Percentiles rank a stretch among this genome's conserved stretches.
phyloP scores from a whole-genome alignment of 2,797 vertebrate species.

The Oryzias dopingdopingensis region DNA sequence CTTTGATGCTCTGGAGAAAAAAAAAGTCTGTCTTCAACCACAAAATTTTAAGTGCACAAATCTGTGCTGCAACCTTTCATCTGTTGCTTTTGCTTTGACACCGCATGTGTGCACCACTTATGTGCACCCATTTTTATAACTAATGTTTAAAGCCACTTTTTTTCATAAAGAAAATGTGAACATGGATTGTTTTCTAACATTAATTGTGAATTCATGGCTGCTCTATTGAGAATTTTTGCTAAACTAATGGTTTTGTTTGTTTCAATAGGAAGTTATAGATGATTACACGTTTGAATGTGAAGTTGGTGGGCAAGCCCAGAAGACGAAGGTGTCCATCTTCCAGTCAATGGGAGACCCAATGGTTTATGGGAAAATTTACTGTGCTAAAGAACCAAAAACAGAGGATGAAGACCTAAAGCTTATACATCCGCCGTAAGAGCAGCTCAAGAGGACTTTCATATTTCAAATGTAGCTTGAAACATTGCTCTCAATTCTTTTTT shows the following conservation, averaged over 20 bases:
- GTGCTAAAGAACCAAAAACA: conserved; percentile 82
- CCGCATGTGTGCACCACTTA: too few species aligned
- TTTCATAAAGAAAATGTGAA: too few species aligned
- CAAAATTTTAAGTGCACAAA: not conserved
- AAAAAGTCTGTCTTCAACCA: not conserved
- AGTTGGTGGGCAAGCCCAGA: conserved; percentile 88
- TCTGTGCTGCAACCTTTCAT: not conserved
- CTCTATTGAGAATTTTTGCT: too few species aligned
- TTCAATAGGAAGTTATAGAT: conserved; percentile 88
- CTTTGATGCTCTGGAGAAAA: not conserved
- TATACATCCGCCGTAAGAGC: conserved; percentile 90
- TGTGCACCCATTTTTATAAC: too few species aligned
- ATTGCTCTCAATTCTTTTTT: not conserved
- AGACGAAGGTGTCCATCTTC: conserved; percentile 93
- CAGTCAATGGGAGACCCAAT: conserved; percentile 93
- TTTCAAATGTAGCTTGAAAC: not conserved
- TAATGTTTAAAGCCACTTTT: too few species aligned
- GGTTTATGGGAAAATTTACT: conserved; percentile 96
- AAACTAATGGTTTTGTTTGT: not conserved
- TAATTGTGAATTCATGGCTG: too few species aligned
- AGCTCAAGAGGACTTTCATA: not conserved
- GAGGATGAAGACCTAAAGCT: conserved; percentile 86
- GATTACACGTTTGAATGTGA: conserved; percentile 98
- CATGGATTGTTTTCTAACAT: too few species aligned
- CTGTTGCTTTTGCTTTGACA: too few species aligned